A percentile compares a stretch with the other conserved stretches of the same genome.
phyloP scores from a whole-genome alignment of 2,113 vertebrate species.

The Zingel zingel region DNA sequence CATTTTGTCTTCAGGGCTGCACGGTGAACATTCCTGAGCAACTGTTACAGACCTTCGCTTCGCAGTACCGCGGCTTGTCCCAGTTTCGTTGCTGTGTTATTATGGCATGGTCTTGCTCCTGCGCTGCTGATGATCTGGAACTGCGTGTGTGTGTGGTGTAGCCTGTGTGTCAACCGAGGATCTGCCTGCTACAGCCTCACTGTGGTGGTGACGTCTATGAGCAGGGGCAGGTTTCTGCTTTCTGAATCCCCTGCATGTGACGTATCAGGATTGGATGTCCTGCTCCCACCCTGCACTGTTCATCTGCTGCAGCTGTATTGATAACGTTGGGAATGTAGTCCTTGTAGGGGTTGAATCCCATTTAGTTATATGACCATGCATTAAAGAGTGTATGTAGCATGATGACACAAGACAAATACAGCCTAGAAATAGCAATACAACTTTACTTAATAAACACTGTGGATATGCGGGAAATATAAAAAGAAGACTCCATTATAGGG shows the following conservation, averaged over 20 bases:
- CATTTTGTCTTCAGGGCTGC: conserved; percentile 76
- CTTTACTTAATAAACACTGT: conserved; percentile 39
- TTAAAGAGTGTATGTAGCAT: background rate
- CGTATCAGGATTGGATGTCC: conserved; percentile 74
- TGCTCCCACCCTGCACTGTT: conserved; percentile 62
- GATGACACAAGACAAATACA: background rate
- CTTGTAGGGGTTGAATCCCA: background rate
- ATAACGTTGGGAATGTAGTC: conserved; percentile 2
- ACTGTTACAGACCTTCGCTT: conserved; percentile 19
- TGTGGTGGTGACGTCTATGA: conserved; percentile 74
- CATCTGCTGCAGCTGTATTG: conserved; percentile 27
- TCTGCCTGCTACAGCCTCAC: conserved; percentile 59
- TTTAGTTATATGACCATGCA: background rate
- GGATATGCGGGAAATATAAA: background rate
- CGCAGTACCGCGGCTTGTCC: conserved; percentile 37
- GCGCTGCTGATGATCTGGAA: conserved; percentile 13
- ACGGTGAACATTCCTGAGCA: conserved; percentile 52
- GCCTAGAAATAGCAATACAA: background rate
- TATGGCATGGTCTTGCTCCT: conserved; percentile 51
- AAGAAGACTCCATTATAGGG: background rate
- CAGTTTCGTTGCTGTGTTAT: conserved; percentile 25
- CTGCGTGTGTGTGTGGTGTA: conserved; percentile 10
- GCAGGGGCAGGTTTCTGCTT: conserved; percentile 79
- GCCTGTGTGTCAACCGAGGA: conserved; percentile 40
- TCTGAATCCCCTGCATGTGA: conserved; percentile 79